Base-by-base conservation (phyloP, 2,113 vertebrate genomes). In the Eulacestoma nigropectus region DNA sequence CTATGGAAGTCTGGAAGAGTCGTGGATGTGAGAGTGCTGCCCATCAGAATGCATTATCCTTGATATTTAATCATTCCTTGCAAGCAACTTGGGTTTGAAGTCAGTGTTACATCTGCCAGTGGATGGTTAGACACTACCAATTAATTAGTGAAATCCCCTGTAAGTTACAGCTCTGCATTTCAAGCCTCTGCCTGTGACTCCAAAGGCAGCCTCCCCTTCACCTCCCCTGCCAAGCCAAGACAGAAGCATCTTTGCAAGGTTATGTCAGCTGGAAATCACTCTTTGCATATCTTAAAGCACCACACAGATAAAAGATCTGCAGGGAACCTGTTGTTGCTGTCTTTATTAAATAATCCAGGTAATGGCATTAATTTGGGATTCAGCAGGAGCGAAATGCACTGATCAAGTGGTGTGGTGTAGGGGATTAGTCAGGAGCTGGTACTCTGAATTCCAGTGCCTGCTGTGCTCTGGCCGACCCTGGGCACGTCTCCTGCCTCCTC, bases 111-210 rank as follows among this genome's bases (percentile, higher is more conserved):
- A 17, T 77, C 86, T 92, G 90, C 92, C 94, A 90, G 84, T 60
- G 91, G 85, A 85, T 93, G 95, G 91, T 88, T 74, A 89, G 82
- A 90, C 92, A 42, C 85, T 76, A 88, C 84, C 78, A 85, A 96
- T 95, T 95, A 97, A 95, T 97, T 93, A 96, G 93, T 84, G 95
- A 95, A 95, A 93, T 96, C 88, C 92, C 68, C 69, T 1, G 3
- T 95, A 95, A 92, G 62, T 87, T 87, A 82, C 57, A 73, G 77
- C 81, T 90, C 93, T 74, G 86, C 89, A 64, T 84, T 91, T 69
- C 83, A 56, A 49, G 65, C 76, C 84, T 79, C 89, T 70, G 70
- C 74, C 29, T 83, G 74, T 1, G 4, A 80, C 56, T 85, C 67
- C 46, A 83, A 94, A 91, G 74, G 64, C 90, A 95, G 80, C 83